These are phyloP conservation scores for Pelobates fuscus DNA, from an alignment of 2,113 vertebrate genomes.

Conservation along the genomic window DNA sequence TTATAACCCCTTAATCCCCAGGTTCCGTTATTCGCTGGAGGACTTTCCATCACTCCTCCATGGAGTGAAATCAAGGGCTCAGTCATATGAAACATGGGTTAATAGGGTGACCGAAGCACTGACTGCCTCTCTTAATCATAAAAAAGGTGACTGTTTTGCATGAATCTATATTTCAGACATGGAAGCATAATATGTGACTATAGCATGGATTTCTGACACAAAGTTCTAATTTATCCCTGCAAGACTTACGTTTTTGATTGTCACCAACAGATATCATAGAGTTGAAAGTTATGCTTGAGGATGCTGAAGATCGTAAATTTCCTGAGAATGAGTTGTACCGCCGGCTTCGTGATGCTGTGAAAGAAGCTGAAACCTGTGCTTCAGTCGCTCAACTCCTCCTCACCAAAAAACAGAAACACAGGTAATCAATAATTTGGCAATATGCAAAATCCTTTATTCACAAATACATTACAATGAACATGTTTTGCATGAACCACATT, in stretches of 20 bases:
- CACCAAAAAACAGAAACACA: slow-evolving; percentile 93
- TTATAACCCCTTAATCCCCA: slow-evolving; percentile 60
- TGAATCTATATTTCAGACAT: background rate
- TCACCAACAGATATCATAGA: slow-evolving; percentile 85
- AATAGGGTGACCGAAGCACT: slow-evolving; percentile 90
- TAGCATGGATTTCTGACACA: background rate
- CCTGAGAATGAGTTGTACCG: slow-evolving; percentile 90
- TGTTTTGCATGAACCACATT: too few species aligned
- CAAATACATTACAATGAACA: too few species aligned
- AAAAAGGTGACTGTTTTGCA: slow-evolving; percentile 84
- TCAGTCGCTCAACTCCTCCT: slow-evolving; percentile 96
- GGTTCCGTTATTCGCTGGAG: slow-evolving; percentile 91
- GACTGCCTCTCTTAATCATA: slow-evolving; percentile 88
- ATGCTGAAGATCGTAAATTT: slow-evolving; percentile 95
- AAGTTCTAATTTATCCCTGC: background rate
- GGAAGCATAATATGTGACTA: background rate
- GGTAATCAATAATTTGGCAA: too few species aligned
- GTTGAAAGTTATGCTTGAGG: slow-evolving; percentile 91
- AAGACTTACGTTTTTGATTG: too few species aligned
- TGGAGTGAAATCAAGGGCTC: slow-evolving; percentile 91
- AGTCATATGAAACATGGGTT: slow-evolving; percentile 95
- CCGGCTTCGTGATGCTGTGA: slow-evolving; percentile 88
- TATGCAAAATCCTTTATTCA: too few species aligned
- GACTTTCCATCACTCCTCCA: slow-evolving; percentile 92
- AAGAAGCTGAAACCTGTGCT: slow-evolving; percentile 96